Conservation (phyloP, 92 coral and sea anemone species). For the Actinernus sp. region DNA sequence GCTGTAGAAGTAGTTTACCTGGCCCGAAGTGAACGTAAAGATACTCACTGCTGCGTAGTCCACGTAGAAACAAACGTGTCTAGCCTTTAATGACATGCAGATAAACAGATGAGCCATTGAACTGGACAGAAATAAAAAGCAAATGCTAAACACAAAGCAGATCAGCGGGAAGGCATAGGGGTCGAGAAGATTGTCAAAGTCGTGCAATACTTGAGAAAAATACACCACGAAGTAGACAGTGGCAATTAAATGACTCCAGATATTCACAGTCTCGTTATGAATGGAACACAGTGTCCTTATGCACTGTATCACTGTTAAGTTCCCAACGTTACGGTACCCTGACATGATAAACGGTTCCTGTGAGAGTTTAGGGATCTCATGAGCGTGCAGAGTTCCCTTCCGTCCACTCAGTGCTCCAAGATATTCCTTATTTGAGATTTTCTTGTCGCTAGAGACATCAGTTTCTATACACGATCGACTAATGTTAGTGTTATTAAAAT, state of each 20-base stretch:
- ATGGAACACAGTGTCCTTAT: slow-evolving; percentile 23
- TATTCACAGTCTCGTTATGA: slow-evolving; percentile 42
- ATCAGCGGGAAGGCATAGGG: slow-evolving; percentile 34
- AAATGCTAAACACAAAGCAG: slow-evolving; percentile 38
- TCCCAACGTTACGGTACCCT: slow-evolving; percentile 69
- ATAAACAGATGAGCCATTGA: slow-evolving; percentile 47
- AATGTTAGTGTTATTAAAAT: no score
- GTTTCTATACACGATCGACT: no score
- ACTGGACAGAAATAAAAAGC: slow-evolving; percentile 35
- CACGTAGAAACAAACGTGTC: slow-evolving; percentile 45
- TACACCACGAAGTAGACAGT: slow-evolving; percentile 16
- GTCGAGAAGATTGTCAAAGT: not conserved
- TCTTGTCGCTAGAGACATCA: no score
- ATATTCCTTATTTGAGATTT: no score
- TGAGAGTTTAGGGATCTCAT: slow-evolving; percentile 64
- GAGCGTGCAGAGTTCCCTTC: not conserved
- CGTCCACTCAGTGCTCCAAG: not conserved
- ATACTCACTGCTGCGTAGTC: slow-evolving; percentile 51
- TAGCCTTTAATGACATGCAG: slow-evolving; percentile 23
- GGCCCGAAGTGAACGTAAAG: slow-evolving; percentile 31
- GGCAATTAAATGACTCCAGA: slow-evolving; percentile 55
- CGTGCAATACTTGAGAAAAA: slow-evolving; percentile 23
- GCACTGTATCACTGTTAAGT: slow-evolving; percentile 19
- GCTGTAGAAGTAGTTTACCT: slow-evolving; percentile 44
- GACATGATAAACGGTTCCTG: slow-evolving; percentile 87